Conservation (phyloP, 2,113 vertebrate species). For the Chiloscyllium plagiosum region DNA sequence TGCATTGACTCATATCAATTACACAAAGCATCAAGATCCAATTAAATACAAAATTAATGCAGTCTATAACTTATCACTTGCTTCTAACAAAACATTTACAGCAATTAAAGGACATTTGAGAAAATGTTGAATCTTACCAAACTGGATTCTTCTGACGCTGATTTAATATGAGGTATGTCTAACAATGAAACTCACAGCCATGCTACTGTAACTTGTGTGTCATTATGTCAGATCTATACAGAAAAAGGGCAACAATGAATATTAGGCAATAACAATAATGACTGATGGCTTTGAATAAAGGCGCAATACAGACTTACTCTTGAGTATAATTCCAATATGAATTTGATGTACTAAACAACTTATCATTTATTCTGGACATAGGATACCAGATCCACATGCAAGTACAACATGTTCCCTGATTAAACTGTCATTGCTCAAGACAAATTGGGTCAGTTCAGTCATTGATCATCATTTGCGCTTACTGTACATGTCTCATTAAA, state of each 20-base stretch:
- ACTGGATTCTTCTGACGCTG: not conserved
- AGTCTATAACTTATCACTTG: not conserved
- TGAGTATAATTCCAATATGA: not conserved
- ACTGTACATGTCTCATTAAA: not conserved
- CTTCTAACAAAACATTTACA: not conserved
- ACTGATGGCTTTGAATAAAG: not conserved
- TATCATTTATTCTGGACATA: not conserved
- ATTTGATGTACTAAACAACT: not conserved
- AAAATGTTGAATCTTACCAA: constrained; percentile 11
- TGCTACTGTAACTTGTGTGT: not conserved
- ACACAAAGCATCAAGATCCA: not conserved
- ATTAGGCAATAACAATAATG: not conserved
- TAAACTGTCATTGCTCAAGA: not conserved
- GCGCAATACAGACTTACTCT: not conserved
- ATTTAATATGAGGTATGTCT: not conserved
- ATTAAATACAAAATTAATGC: not conserved
- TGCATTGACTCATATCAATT: not conserved
- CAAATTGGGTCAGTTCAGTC: not conserved
- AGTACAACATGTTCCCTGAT: not conserved
- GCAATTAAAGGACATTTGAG: not conserved
- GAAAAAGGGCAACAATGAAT: not conserved
- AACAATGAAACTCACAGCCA: constrained; percentile 5
- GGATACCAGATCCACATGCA: not conserved
- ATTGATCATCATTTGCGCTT: not conserved
- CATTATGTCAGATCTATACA: not conserved